Evolutionary conservation across 2,888 invertebrate species (phyloP).

Genomic region (Cataglyphis cursor): DNA sequence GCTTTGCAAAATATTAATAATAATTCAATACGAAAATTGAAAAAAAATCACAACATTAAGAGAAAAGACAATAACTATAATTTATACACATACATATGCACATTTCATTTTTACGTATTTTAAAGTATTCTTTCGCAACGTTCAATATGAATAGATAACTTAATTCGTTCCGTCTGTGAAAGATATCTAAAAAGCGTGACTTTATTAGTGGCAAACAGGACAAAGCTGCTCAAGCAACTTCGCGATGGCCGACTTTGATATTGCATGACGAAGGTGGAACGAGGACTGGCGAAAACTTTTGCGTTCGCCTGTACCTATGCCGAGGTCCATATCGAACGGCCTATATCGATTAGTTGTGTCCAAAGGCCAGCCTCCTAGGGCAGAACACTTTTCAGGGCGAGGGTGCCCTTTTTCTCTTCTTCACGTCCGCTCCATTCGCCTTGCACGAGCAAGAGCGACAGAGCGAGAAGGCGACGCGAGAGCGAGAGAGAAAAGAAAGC

Average conservation of each 20-base stretch:
- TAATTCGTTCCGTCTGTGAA: not conserved
- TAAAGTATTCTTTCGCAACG: not conserved
- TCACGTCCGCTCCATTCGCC: conserved; percentile 53
- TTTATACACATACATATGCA: not conserved
- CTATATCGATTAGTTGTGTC: conserved; percentile 81
- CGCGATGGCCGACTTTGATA: conserved; percentile 49
- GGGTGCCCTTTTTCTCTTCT: conserved; percentile 72
- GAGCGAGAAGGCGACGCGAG: conserved; percentile 6
- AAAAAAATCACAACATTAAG: not conserved
- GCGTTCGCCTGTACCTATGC: conserved; percentile 75
- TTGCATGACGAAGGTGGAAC: not conserved
- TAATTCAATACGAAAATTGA: conserved; percentile 1
- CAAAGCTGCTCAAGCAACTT: conserved; percentile 42
- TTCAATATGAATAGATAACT: not conserved
- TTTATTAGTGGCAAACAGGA: conserved; percentile 21
- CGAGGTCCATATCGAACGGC: conserved; percentile 79
- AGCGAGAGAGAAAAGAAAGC: not conserved
- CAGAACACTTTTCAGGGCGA: conserved; percentile 72
- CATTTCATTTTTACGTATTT: not conserved
- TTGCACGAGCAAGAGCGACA: conserved; percentile 33
- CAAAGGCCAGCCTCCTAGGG: conserved; percentile 76
- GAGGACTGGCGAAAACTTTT: conserved; percentile 70
- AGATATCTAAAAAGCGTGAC: conserved; percentile 1
- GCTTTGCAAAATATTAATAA: too few species aligned
- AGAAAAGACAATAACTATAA: not conserved